phyloP scores from a whole-genome alignment of 2,797 vertebrate species.

The Lepus oiostolus region DNA sequence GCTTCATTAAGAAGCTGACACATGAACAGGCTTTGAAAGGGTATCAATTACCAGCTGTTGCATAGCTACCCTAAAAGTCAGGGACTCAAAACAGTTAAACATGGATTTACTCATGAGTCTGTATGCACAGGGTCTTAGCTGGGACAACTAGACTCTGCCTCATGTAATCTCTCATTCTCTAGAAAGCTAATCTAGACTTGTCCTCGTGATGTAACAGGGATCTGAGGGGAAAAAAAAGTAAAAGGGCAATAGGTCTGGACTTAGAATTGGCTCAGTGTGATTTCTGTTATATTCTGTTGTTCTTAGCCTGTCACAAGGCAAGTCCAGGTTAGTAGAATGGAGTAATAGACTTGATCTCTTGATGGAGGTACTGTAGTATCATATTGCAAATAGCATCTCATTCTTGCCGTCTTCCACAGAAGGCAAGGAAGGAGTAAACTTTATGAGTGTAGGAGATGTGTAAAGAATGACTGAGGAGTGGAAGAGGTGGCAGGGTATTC shows the following conservation, averaged over 20 bases:
- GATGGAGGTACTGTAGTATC: not conserved
- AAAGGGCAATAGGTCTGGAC: not conserved
- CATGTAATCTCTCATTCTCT: not conserved
- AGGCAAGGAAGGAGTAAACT: not conserved
- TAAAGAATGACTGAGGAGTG: not conserved
- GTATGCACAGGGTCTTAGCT: not conserved
- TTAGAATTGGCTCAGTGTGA: not conserved
- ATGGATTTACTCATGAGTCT: not conserved
- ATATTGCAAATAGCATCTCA: not conserved
- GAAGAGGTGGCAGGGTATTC: not conserved
- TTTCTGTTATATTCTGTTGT: constrained; percentile 42
- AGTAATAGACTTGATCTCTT: constrained; percentile 3
- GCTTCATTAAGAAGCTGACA: constrained; percentile 14
- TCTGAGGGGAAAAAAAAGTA: not conserved
- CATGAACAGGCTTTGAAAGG: constrained; percentile 15
- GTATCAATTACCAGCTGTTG: constrained; percentile 13
- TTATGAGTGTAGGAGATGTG: not conserved
- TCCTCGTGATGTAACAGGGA: not conserved
- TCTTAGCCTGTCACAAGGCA: not conserved
- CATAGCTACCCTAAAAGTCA: not conserved
- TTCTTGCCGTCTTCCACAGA: constrained; percentile 24
- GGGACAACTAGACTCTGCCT: not conserved
- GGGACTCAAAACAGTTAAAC: constrained; percentile 36
- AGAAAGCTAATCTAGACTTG: not conserved
- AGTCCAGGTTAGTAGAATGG: not conserved